Evolutionary conservation across 2,888 invertebrate genomes (phyloP).

Genomic region (Dascillus cervinus): DNA sequence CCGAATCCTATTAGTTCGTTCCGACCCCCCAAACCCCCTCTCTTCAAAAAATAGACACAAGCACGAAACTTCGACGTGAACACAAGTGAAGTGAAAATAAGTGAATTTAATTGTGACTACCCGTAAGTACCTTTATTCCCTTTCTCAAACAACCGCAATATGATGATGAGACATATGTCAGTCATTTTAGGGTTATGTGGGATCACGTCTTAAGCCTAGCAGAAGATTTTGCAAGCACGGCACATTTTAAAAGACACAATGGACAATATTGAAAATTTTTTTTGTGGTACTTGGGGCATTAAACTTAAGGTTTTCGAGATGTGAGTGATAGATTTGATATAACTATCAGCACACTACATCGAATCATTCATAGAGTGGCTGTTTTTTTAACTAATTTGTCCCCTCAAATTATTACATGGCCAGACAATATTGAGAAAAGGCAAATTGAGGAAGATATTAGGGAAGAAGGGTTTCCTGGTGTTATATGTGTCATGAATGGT

Average conservation of each 20-base stretch:
- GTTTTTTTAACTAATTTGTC: constrained; percentile 6
- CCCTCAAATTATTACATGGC: constrained; percentile 1
- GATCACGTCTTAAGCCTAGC: too few species aligned
- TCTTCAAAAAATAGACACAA: background rate
- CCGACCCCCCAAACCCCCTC: too few species aligned
- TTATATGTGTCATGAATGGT: constrained; percentile 5
- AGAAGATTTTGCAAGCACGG: too few species aligned
- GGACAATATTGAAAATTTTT: background rate
- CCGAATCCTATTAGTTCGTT: too few species aligned
- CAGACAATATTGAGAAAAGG: background rate
- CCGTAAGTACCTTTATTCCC: too few species aligned
- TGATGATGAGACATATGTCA: too few species aligned
- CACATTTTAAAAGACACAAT: too few species aligned
- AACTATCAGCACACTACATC: constrained; percentile 8
- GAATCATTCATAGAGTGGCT: constrained; percentile 2
- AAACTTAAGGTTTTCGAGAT: constrained; percentile 11
- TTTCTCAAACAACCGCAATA: too few species aligned
- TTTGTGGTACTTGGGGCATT: constrained; percentile 12
- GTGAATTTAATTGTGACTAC: too few species aligned
- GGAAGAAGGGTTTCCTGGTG: background rate
- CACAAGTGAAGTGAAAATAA: too few species aligned
- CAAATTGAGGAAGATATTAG: constrained; percentile 1
- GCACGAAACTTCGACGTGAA: too few species aligned
- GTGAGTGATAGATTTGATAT: constrained; percentile 12
- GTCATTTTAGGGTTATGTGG: too few species aligned